These are phyloP conservation scores for Anoplopoma fimbria DNA, from an alignment of 2,113 vertebrate species.

Conservation along the genomic window DNA sequence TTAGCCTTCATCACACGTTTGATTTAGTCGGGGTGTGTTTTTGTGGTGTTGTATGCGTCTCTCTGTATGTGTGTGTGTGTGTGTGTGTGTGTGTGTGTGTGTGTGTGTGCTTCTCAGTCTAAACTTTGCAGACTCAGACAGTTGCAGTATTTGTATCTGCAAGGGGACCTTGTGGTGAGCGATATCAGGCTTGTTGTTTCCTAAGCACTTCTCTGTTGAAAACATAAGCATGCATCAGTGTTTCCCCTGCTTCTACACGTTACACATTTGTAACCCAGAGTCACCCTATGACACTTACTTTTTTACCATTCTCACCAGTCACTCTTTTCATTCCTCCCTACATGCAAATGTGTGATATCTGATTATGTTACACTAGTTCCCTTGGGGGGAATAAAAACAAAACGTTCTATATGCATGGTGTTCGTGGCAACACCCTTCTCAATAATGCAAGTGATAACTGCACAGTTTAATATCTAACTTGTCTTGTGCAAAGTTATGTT, in stretches of 20 bases:
- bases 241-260: constrained; percentile 65
- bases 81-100: constrained; percentile 5
- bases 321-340: neutral
- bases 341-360: constrained; percentile 26
- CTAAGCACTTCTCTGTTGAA: constrained; percentile 62
- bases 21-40: constrained; percentile 29
- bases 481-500: neutral
- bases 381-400: neutral
- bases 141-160: constrained; percentile 64
- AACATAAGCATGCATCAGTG: constrained; percentile 71
- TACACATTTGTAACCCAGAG: constrained; percentile 63
- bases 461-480: neutral
- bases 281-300: constrained; percentile 57
- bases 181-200: constrained; percentile 73
- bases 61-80: neutral
- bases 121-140: constrained; percentile 74
- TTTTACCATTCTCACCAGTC: constrained; percentile 12
- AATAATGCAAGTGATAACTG: neutral
- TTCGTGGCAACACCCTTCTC: neutral
- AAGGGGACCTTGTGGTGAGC: constrained; percentile 74
- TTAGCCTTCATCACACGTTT: constrained; percentile 26
- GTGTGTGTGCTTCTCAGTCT: constrained; percentile 3
- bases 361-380: neutral
- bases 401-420: no score
- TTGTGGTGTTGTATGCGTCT: no score